Base-by-base conservation (phyloP, 1,140 invertebrate species). In the Brachionus sp. region DNA sequence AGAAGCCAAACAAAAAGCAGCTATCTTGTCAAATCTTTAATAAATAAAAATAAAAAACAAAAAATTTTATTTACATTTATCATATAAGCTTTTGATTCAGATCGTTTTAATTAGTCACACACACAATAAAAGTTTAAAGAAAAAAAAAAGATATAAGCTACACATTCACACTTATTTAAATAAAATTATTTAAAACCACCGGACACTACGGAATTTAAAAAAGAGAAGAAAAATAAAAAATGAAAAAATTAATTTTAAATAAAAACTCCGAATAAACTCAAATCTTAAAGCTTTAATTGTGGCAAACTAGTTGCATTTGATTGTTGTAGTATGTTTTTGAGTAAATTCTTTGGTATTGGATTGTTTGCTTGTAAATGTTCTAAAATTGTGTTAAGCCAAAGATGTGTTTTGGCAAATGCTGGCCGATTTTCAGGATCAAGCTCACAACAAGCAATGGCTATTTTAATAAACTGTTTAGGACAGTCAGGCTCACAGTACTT, bases 401-500 rank as follows among this genome's bases (percentile, higher is more conserved):
- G 44, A 83, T 75, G 82, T 3, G 42, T 73, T 25, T 29, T 33
- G 13, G 16, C 16, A 87, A 95, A 95, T 0, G 94, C 92, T 0
- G 94, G 94, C 85, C 94, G 86, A 87, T 92, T 92, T 87, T 96
- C 95, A 0, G 95, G 94, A 89, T 95, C 94, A 2, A 95, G 89
- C 87, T 95, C 93, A 86, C 94, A 95, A 87, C 95, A 95, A 12
- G 94, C 90, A 86, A 95, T 95, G 29, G 95, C 95, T 73, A 96
- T 91, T 85, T 92, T 92, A 86, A 94, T 94, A 86, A 97, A 95
- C 0, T 93, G 91, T 86, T 95, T 93, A 0, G 95, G 95, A 87
- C 95, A 96, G 84, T 91, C 91, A 3, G 83, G 82, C n/a, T 89
- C 85, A 87, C 95, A 96, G 89, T 95, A 96, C 87, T 95, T 94